Base-by-base conservation (phyloP, 2,888 invertebrate genomes). In the Drosophila mercatorum region DNA sequence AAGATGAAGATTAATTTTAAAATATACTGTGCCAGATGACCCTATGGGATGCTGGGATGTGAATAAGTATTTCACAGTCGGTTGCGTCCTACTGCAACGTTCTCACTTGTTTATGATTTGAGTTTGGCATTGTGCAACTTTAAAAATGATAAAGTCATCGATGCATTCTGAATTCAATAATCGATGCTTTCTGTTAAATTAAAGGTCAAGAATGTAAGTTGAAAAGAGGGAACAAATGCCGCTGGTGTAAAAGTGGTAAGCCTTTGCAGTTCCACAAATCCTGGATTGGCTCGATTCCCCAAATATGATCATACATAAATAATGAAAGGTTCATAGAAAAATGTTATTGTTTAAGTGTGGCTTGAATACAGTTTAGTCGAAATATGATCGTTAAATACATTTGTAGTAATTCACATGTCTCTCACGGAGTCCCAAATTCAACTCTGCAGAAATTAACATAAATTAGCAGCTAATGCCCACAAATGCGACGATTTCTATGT, bases 371-470 rank as follows among this genome's bases (percentile, higher is more conserved):
- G 36, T 17, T 11, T 7, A 58, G 11, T n/a, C 38, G 14, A 38
- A 11, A n/a, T 22, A 36, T 11, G 22, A 57, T 26, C 44, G 26
- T 8, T 36, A 0, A 46, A 14, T 11, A 6, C 12, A 59, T 36
- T 28, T 7, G 11, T 5, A 26, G n/a, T 40, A 10, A 14, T 1
- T 12, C 12, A 28, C 22, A 28, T 34, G 43, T 8, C 12, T 49
- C 22, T 43, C 8, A 6, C 5, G 36, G 14, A 14, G 52, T 10
- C 22, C 5, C 36, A 2, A 10, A 7, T 8, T 28, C 17, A 5
- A 26, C 28, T 11, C 8, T 5, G 22, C 49, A 40, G 47, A 77
- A 84, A 83, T 87, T 85, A 85, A 65, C 80, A 88, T 85, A 83
- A 83, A 85, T 83, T 80, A 85, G 44, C 66, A 71, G 43, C 53